Conservation (phyloP, 2,797 vertebrate species). For the Sebastes kiyomatsui region DNA sequence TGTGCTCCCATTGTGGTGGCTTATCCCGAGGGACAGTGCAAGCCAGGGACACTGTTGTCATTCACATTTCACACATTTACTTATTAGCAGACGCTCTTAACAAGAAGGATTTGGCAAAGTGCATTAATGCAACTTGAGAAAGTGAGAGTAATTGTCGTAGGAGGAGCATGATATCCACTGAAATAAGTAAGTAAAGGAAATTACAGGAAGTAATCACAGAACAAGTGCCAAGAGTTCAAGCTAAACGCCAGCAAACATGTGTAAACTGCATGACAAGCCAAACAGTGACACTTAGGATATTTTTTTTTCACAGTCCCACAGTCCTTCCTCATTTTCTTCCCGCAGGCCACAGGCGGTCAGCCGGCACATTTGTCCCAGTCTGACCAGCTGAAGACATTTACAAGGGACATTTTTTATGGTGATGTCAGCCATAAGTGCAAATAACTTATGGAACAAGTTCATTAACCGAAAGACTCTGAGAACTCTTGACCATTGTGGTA, state of each 20-base stretch:
- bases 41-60: constrained; percentile 63
- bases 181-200: background rate
- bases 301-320: constrained; percentile 33
- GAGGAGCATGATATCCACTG: background rate
- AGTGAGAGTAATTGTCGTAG: background rate
- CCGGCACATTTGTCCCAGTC: constrained; percentile 39
- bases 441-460: background rate
- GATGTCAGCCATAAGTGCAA: constrained; percentile 1
- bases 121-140: background rate
- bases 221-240: background rate
- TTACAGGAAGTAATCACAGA: background rate
- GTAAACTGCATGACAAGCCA: background rate
- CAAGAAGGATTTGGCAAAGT: constrained; percentile 4
- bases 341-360: constrained; percentile 7
- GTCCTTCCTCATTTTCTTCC: constrained; percentile 34
- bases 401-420: constrained; percentile 21
- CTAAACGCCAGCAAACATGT: background rate
- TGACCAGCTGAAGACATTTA: constrained; percentile 49
- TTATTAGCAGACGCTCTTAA: constrained; percentile 46
- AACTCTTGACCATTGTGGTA: background rate
- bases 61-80: constrained; percentile 64
- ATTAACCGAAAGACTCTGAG: background rate
- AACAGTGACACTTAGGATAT: constrained; percentile 3
- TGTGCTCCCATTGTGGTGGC: constrained; percentile 66
- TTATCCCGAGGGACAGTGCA: constrained; percentile 68